Percentiles rank a stretch among this genome's conserved stretches.
phyloP scores from a whole-genome alignment of 30 jellyfish, hydroid and myxozoan species.

The Turritopsis dohrnii region DNA sequence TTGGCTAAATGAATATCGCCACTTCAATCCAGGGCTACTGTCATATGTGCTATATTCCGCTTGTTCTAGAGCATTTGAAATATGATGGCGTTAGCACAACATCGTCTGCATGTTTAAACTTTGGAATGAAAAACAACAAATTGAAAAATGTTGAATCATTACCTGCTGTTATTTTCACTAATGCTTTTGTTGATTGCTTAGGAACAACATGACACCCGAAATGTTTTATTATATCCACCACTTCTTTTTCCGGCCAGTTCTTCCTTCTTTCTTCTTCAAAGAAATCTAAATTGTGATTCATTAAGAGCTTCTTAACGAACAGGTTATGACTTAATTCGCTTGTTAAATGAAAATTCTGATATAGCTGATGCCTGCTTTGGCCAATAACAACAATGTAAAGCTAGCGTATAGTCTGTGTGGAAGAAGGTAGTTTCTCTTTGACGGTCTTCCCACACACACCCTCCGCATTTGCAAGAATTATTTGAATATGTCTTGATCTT shows the following conservation, averaged over 20 bases:
- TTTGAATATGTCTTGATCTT: not conserved
- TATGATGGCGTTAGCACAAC: no score
- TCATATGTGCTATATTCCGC: constrained; percentile 30
- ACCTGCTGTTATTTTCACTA: constrained; percentile 26
- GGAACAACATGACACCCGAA: constrained; percentile 47
- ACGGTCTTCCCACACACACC: not conserved
- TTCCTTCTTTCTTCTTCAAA: constrained; percentile 15
- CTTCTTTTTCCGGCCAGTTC: constrained; percentile 29
- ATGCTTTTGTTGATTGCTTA: constrained; percentile 26
- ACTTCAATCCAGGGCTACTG: constrained; percentile 41
- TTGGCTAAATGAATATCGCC: constrained; percentile 43
- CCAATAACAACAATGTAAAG: not conserved
- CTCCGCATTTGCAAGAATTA: not conserved
- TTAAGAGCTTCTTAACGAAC: not conserved
- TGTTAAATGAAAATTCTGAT: not conserved
- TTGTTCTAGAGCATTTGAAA: constrained; percentile 25
- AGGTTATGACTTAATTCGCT: not conserved
- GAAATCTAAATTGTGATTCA: constrained; percentile 4
- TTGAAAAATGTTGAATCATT: no score
- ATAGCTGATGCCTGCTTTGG: not conserved
- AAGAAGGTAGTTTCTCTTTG: constrained; percentile 5
- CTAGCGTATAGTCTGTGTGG: not conserved
- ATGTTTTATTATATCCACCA: constrained; percentile 7
- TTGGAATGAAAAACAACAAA: no score
- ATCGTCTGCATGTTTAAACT: no score